Conservation (phyloP, 2,797 vertebrate genomes). For the Macropus fuliginosus region DNA sequence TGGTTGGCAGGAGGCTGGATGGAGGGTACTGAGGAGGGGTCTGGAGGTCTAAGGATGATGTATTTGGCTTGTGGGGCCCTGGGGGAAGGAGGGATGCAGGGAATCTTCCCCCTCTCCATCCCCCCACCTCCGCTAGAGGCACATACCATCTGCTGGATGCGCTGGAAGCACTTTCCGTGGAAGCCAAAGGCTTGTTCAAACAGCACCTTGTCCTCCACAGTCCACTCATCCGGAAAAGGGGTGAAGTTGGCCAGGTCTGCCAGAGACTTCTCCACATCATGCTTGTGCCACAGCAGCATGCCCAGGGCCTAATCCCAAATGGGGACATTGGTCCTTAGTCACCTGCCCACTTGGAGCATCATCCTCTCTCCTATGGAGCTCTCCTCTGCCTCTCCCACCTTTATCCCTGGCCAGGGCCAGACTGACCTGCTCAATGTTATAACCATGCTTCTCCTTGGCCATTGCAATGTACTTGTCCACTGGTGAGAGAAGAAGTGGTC, state of each 20-base stretch:
- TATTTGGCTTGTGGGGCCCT: not conserved
- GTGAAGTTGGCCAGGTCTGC: conserved; percentile 96
- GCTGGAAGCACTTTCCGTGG: conserved; percentile 96
- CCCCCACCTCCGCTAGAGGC: not conserved
- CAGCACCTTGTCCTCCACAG: conserved; percentile 94
- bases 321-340: not conserved
- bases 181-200: conserved; percentile 97
- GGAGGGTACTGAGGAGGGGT: not conserved
- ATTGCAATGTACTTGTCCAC: conserved; percentile 96
- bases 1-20: conserved; percentile 6
- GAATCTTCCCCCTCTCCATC: too few species aligned
- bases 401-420: conserved; percentile 82
- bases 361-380: not conserved
- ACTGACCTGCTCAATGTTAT: conserved; percentile 95
- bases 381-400: not conserved
- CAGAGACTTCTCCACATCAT: conserved; percentile 93
- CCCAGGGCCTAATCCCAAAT: conserved; percentile 88
- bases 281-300: conserved; percentile 97
- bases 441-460: conserved; percentile 96
- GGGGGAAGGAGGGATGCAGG: rapidly evolving
- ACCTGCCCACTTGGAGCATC: not conserved
- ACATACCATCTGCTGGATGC: conserved; percentile 96
- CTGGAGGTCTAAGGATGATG: not conserved
- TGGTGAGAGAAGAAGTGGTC: conserved; percentile 69
- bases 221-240: conserved; percentile 96